These are phyloP conservation scores for Pheosia tremula DNA, from an alignment of 2,888 invertebrate species.

Conservation along the genomic window DNA sequence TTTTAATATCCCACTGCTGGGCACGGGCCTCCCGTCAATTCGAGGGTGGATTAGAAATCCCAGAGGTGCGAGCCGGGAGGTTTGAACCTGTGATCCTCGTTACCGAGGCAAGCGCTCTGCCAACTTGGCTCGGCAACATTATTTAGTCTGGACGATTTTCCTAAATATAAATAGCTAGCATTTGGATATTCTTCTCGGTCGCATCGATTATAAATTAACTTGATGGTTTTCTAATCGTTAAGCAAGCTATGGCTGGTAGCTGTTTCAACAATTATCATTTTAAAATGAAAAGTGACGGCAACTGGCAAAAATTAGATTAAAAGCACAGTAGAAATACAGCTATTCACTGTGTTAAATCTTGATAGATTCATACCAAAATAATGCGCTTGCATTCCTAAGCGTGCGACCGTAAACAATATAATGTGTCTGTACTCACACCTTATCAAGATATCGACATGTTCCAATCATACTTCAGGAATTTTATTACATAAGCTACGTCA, in stretches of 20 bases:
- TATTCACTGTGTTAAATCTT: too few relatives aligned
- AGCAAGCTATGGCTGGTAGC: background rate
- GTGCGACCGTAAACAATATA: background rate
- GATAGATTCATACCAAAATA: background rate
- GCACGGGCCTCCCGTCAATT: too few relatives aligned
- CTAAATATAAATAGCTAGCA: background rate
- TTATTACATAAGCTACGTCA: background rate
- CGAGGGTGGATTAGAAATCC: too few relatives aligned
- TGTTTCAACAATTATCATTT: background rate
- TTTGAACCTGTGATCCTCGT: too few relatives aligned
- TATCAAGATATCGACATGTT: background rate
- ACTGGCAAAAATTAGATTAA: too few relatives aligned
- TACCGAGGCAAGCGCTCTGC: too few relatives aligned
- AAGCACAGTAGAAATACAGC: too few relatives aligned
- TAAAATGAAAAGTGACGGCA: too few relatives aligned
- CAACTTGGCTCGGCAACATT: too few relatives aligned
- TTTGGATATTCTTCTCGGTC: background rate
- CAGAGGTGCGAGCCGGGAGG: too few relatives aligned
- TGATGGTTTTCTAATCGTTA: conserved; percentile 1
- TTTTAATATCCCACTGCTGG: too few relatives aligned
- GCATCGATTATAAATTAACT: background rate
- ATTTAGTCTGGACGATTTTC: background rate
- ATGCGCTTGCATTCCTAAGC: background rate
- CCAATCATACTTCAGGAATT: conserved; percentile 1
- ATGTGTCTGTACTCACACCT: background rate